Conservation (phyloP, 2,113 vertebrate genomes). For the Oncorhynchus mykiss region DNA sequence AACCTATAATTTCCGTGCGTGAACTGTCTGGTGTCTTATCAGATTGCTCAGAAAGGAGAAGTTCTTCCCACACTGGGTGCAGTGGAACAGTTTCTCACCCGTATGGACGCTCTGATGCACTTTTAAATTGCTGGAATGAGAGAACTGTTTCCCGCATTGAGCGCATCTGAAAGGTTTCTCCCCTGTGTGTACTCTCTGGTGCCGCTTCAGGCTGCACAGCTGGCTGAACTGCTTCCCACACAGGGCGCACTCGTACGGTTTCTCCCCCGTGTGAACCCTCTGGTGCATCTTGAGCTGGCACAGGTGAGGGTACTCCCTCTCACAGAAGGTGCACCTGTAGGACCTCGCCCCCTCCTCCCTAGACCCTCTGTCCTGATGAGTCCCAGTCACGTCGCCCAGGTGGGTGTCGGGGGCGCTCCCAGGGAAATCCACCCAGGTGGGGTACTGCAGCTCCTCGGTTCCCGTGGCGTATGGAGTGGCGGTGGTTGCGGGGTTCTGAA, state of each 20-base stretch:
- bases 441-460: not conserved
- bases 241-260: conserved; percentile 48
- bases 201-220: conserved; percentile 54
- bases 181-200: conserved; percentile 58
- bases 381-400: too few species aligned
- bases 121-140: conserved; percentile 58
- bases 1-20: not conserved
- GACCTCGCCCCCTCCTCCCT: not conserved
- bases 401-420: too few species aligned
- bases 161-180: conserved; percentile 54
- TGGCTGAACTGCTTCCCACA: conserved; percentile 56
- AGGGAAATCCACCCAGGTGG: too few species aligned
- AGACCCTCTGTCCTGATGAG: not conserved
- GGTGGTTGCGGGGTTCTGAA: not conserved
- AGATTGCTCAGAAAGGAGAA: conserved; percentile 13
- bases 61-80: conserved; percentile 10
- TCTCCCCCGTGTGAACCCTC: conserved; percentile 47
- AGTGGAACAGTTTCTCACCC: conserved; percentile 24
- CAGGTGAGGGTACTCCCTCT: conserved; percentile 40
- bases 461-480: too few species aligned
- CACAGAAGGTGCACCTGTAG: conserved; percentile 40
- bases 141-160: conserved; percentile 59
- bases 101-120: conserved; percentile 56
- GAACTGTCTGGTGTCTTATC: conserved; percentile 16
- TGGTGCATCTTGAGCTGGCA: conserved; percentile 49